Conservation (phyloP, 2,797 vertebrate genomes). For the Hippopotamyrus pictus region DNA sequence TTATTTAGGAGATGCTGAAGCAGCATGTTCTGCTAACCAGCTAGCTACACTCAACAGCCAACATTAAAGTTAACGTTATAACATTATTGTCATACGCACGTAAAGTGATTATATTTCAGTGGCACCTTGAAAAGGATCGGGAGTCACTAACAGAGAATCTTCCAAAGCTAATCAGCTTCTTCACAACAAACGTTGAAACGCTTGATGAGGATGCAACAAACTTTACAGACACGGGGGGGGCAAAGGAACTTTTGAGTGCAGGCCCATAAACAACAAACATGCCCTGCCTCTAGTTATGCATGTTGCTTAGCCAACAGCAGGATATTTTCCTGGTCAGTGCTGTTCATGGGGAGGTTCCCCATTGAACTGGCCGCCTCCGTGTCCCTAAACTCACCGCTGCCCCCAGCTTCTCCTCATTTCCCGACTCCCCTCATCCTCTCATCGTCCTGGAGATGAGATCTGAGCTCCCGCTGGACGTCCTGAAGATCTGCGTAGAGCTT, state of each 20-base stretch:
- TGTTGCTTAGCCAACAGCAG: background rate
- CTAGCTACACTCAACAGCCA: background rate
- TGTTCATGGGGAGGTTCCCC: background rate
- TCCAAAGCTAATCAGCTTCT: background rate
- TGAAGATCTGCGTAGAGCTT: constrained; percentile 44
- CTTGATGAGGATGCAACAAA: background rate
- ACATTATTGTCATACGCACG: background rate
- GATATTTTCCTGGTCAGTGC: background rate
- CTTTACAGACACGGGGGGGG: background rate
- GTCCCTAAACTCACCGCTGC: background rate
- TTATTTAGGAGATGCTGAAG: background rate
- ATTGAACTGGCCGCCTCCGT: background rate
- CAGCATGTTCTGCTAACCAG: background rate
- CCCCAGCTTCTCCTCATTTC: background rate
- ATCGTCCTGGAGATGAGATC: constrained; percentile 74
- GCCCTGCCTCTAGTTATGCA: background rate
- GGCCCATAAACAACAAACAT: background rate
- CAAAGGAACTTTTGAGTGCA: background rate
- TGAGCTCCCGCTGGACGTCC: constrained; percentile 64
- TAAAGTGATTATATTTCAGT: background rate
- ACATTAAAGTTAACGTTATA: background rate
- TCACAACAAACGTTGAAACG: background rate
- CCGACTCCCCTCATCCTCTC: constrained; percentile 18
- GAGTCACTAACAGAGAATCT: background rate
- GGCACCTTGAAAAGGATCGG: background rate